Evolutionary conservation across 2,113 vertebrate species (phyloP), one percentile per base, ranked within the genome.

Genomic region (Oryzias celebensis): DNA sequence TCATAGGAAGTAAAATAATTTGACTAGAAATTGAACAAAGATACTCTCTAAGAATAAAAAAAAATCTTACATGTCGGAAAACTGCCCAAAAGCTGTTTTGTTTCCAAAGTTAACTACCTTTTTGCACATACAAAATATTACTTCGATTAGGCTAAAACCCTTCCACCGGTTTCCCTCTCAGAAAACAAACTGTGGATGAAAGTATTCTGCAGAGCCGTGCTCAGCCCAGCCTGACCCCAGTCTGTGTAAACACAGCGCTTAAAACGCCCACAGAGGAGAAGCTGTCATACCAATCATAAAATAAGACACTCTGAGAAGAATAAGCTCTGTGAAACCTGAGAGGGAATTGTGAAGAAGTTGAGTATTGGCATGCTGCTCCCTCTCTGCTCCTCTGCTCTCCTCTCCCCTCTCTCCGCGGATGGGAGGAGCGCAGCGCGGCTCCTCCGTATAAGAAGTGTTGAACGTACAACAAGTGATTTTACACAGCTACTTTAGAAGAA

Each of bases 401-500:
- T 61, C 81, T 52, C 75, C 72, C 64, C 28, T 14, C 26, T 28
- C 26, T 5, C 26, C 3, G 52, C 66, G 64, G 69, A 89, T 88
- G 88, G 83, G 89, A 89, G 92, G 88, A 89, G 90, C 90, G 72
- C 85, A 76, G 73, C 58, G 62, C 73, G 69, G 78, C 81, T 85
- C 81, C 83, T 84, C 87, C 55, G 80, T 93, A 92, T 93, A 94
- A 94, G 91, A 91, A 82, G 82, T 85, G 90, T 84, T 65, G 71
- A 84, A 64, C 89, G 79, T 88, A 75, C 88, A 75, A 84, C 81
- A 78, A 82, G 87, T 74, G 86, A 87, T 86, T 90, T 84, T 85
- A 84, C 89, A 89, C 92, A 91, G 91, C 90, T 90, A 92, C 91
- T 90, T 36, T 90, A 92, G 91, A 87, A 93, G 91, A 89, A 94